Evolutionary conservation across 2,888 invertebrate species (phyloP).

Genomic region (Nycteola revayana): DNA sequence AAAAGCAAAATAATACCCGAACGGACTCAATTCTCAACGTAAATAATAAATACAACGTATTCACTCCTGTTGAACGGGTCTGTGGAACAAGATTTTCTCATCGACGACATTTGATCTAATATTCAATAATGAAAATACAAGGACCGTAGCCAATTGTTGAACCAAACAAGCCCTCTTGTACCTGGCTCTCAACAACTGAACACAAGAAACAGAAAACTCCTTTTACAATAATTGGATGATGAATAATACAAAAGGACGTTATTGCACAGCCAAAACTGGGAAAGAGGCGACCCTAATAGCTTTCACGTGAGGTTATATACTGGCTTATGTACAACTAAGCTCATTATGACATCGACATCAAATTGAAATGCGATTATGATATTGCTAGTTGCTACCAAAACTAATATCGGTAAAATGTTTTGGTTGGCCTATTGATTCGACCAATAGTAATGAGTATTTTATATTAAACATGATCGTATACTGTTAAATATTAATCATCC

Average conservation of each 20-base stretch:
- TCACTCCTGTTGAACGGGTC: conserved; percentile 29
- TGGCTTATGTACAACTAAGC: conserved; percentile 16
- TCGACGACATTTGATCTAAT: conserved; percentile 56
- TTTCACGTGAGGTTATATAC: conserved; percentile 15
- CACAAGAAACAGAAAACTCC: conserved; percentile 67
- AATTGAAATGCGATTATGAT: conserved; percentile 2
- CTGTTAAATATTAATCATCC: too few species aligned
- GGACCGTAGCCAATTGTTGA: conserved; percentile 57
- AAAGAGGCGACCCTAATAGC: conserved; percentile 27
- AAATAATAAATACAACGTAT: conserved; percentile 38
- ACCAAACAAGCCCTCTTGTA: conserved; percentile 58
- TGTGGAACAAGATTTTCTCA: conserved; percentile 31
- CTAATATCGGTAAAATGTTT: too few species aligned
- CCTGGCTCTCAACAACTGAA: conserved; percentile 41
- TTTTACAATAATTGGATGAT: conserved; percentile 80
- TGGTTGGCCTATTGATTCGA: too few species aligned
- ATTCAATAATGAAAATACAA: conserved; percentile 65
- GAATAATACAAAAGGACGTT: conserved; percentile 81
- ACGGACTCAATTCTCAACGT: conserved; percentile 23
- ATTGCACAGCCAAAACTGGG: conserved; percentile 65
- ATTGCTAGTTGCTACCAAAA: background rate
- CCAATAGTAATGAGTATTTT: too few species aligned
- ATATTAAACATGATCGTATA: too few species aligned
- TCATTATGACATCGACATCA: conserved; percentile 22
- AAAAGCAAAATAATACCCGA: conserved; percentile 27